phyloP scores from a whole-genome alignment of 2,113 vertebrate species.

The Eubucco bourcierii region DNA sequence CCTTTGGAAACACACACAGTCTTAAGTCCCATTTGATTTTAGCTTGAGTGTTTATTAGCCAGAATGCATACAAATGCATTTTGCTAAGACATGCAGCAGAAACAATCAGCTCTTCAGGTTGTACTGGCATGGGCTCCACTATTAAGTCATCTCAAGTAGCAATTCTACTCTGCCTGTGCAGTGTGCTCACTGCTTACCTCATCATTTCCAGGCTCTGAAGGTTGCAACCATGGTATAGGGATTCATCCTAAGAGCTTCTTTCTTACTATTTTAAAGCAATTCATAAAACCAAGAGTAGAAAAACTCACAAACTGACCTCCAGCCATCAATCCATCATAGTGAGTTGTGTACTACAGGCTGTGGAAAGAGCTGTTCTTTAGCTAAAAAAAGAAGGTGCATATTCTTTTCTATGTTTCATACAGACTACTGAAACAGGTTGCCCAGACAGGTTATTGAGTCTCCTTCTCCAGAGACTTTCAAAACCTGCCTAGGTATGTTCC shows the following conservation, averaged over 20 bases:
- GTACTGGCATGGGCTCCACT: neutral
- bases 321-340: neutral
- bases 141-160: neutral
- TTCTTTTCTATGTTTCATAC: neutral
- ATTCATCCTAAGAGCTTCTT: neutral
- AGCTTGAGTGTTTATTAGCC: neutral
- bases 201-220: neutral
- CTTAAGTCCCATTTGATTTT: neutral
- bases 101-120: neutral
- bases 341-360: neutral
- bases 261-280: neutral
- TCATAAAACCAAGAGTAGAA: neutral
- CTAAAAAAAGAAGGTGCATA: neutral
- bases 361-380: neutral
- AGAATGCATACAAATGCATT: neutral
- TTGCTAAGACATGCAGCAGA: neutral
- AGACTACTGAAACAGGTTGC: no score
- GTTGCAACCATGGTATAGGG: neutral
- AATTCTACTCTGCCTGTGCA: neutral
- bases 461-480: no score
- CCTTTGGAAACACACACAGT: neutral
- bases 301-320: neutral
- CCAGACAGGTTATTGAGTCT: no score
- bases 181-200: neutral
- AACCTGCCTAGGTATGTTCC: no score